Evolutionary conservation across 2,113 vertebrate genomes (phyloP), one percentile per base, ranked within the genome.

Genomic region (Thalassoma bifasciatum): DNA sequence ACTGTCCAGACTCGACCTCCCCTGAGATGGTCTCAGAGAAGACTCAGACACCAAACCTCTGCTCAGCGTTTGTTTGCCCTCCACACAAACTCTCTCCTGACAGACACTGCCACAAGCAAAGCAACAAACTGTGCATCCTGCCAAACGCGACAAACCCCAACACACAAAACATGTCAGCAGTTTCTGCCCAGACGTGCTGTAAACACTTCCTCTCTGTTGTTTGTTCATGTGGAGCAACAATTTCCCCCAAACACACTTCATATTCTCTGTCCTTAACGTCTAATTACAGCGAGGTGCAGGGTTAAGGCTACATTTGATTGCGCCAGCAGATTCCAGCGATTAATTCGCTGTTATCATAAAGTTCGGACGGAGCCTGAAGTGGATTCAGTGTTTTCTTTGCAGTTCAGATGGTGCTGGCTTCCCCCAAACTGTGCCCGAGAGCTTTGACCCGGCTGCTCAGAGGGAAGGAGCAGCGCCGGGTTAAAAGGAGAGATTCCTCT

Each of bases 271-370:
- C 70, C 75, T 58, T 62, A 53, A 77, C 64, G 52, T 65, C 70
- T 81, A 85, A 89, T 89, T 88, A 84, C 54, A 30, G 4, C 19
- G 76, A 88, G 83, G 83, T 83, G 82, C 83, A 14, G 76, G 78
- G 89, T 90, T 85, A 87, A 83, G 75, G 76, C 76, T 71, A 81
- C 78, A 82, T 87, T 62, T 86, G 89, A 92, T 89, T 91, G 92
- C 83, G 89, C 82, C 81, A 87, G 82, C 76, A 87, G 88, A 89
- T 91, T 93, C 82, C 86, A 86, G 67, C 77, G 64, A 89, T 91
- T 90, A 88, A 93, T 92, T 88, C 82, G 66, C 81, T 88, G 87
- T 91, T 91, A 91, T 90, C 86, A 75, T 84, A 84, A 82, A 88
- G 75, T 83, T 52, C 37, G 69, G 56, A 84, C 79, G 51, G 65